Base-by-base conservation (phyloP, 2,113 vertebrate species). In the Urocitellus parryii region DNA sequence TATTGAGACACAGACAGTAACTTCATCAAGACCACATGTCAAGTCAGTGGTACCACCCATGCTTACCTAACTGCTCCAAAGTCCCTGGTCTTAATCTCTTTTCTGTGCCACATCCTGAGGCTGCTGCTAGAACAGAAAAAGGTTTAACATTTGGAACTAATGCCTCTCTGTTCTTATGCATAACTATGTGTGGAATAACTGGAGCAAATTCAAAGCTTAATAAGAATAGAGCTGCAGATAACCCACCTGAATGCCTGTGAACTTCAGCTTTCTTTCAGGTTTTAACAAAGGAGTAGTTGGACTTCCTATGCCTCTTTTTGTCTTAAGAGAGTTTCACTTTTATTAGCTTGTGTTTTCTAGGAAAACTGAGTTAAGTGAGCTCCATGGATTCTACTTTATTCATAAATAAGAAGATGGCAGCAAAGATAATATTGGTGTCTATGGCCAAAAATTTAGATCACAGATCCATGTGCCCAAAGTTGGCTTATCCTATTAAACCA, bases 381-480 rank as follows among this genome's bases (percentile, higher is more conserved):
- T 65, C 42, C 37, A 68, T 2, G 3, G 56, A 74, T 67, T 70
- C 73, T 2, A 37, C 27, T 85, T 67, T 85, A 80, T 91, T 77
- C 48, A 90, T 65, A 83, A 92, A 63, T 34, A 91, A 96, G 73
- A 92, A 84, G 56, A 92, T 13, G 34, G 17, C 61, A 24, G 90
- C 32, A 34, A 95, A 84, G 79, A 68, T 91, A 94, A 94, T 88
- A 81, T 51, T 58, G n/a, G 45, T 84, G 8, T 82, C 53, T 68
- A 34, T 27, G 39, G 63, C 27, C 82, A 68, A 91, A 77, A 90
- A 88, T 39, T 53, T 32, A 91, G 29, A 58, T 79, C 12, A 84
- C 87, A 88, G 70, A 45, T 51, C 85, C 48, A 17, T 34, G 37
- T 42, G 13, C 82, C n/a, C 20, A 17, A 79, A 42, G 74, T 79